Percentiles rank a stretch among this genome's conserved stretches.
phyloP scores from a whole-genome alignment of 2,888 invertebrate genomes.

The Sussaba pulchella region DNA sequence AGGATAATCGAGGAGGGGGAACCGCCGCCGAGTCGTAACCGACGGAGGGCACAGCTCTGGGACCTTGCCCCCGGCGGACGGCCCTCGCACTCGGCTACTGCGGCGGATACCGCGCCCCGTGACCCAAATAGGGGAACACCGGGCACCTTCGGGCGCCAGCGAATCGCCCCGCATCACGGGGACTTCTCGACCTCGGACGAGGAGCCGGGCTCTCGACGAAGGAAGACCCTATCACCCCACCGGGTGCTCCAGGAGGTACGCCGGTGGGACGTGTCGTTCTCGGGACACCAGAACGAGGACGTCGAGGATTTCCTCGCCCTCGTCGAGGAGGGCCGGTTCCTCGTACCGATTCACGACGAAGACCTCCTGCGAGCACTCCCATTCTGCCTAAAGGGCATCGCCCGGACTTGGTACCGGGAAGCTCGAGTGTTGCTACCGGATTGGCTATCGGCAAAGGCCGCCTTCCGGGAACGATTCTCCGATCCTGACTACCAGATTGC shows the following conservation, averaged over 20 bases:
- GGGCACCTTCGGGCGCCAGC: too few relatives aligned
- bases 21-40: too few relatives aligned
- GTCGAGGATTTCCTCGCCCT: slow-evolving; percentile 37
- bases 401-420: slow-evolving; percentile 30
- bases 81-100: too few relatives aligned
- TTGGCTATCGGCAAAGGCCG: background rate
- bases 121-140: too few relatives aligned
- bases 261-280: slow-evolving; percentile 35
- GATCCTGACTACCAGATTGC: slow-evolving; percentile 54
- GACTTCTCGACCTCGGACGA: background rate
- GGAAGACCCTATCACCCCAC: background rate
- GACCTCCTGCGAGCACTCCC: slow-evolving; percentile 21
- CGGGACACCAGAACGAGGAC: slow-evolving; percentile 24
- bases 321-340: slow-evolving; percentile 30
- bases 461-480: slow-evolving; percentile 12
- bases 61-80: too few relatives aligned
- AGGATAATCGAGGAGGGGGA: too few relatives aligned
- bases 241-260: slow-evolving; percentile 11
- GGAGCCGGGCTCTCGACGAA: too few relatives aligned
- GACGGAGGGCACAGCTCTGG: too few relatives aligned
- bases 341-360: slow-evolving; percentile 16
- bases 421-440: background rate
- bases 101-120: too few relatives aligned
- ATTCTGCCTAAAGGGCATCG: slow-evolving; percentile 3
- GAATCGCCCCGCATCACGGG: background rate